Evolutionary conservation across 2,797 vertebrate species (phyloP), one percentile per base, ranked within the genome.

Genomic region (Phaenicophaeus curvirostris): DNA sequence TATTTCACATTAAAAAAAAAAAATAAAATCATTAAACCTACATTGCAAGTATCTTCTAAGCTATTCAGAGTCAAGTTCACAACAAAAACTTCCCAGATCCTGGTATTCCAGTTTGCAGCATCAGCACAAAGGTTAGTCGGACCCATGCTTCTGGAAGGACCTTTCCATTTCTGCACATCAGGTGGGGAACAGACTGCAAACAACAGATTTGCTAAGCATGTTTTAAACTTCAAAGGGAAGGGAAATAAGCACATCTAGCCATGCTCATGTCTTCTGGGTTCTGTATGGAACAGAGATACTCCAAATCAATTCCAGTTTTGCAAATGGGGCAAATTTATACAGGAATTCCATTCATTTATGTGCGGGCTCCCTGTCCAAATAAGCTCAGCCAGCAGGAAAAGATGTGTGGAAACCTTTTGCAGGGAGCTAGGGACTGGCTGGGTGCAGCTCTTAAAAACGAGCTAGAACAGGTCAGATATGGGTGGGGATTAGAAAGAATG

Each of bases 401-500:
- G 78, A 85, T 61, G 89, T 7, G 37, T 76, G 37, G 58, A 97
- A 95, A 76, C 67, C 55, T 79, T 96, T 50, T 54, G 71, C 73
- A 94, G 51, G n/a, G 73, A 92, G 74, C 44, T 46, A 78, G 62
- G 80, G 94, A 92, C 91, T 69, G 86, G 90, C 67, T 88, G 90
- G 80, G 90, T 3, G 62, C 71, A 94, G 95, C 96, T 91, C 86
- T 57, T 83, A 54, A 63, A 93, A 96, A 86, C 86, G 62, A 97
- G 93, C 90, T 92, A 62, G 55, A 82, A 96, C 96, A 97, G 94
- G 97, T 96, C 73, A 94, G 62, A 41, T 84, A 85, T 87, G 65
- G 93, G 94, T 94, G 90, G 86, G 93, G 90, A 95, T 78, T 79
- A 91, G 78, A 89, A 94, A 83, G 93, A 97, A 96, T 94, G 93